phyloP scores from a whole-genome alignment of 2,888 invertebrate genomes.

The Lasioglossum malachurum region DNA sequence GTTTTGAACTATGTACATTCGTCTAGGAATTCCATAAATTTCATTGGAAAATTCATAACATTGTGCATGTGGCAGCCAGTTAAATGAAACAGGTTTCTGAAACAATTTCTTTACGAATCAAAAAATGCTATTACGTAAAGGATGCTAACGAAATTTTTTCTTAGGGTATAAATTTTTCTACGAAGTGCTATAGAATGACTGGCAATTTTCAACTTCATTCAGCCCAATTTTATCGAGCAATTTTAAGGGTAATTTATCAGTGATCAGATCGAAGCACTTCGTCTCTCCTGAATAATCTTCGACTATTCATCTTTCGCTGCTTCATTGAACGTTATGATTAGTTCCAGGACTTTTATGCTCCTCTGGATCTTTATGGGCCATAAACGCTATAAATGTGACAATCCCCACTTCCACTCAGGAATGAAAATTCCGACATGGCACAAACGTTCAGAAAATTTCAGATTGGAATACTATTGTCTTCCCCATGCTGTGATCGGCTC shows the following conservation, averaged over 20 bases:
- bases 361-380: not conserved
- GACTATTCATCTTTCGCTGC: not conserved
- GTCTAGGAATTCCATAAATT: not conserved
- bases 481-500: not conserved
- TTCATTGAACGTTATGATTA: not conserved
- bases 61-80: not conserved
- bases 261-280: not conserved
- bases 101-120: too few relatives aligned
- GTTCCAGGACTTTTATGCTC: not conserved
- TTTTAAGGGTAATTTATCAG: not conserved
- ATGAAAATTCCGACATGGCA: not conserved
- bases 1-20: not conserved
- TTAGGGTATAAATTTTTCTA: not conserved
- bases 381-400: not conserved
- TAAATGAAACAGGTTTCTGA: not conserved
- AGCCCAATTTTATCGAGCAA: not conserved
- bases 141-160: too few relatives aligned
- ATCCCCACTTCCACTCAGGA: not conserved
- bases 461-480: too few relatives aligned
- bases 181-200: not conserved
- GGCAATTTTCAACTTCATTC: not conserved
- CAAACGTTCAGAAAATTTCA: not conserved
- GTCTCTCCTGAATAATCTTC: not conserved
- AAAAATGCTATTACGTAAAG: too few relatives aligned
- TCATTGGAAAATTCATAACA: not conserved